Evolutionary conservation across 2,888 invertebrate genomes (phyloP).

Genomic region (Oeneis ivallda): DNA sequence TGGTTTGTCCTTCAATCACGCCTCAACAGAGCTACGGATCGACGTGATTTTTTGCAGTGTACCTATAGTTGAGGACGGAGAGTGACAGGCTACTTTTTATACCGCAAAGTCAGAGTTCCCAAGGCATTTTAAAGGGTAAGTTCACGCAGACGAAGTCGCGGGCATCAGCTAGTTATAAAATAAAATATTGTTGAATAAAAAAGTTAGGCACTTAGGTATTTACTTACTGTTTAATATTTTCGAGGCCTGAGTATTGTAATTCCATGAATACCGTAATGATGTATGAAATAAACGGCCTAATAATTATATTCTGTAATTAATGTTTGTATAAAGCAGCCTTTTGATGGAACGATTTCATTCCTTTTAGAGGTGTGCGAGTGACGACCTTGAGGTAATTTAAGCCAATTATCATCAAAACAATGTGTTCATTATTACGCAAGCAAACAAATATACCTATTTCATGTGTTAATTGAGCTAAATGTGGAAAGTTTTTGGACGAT

Average conservation of each 20-base stretch:
- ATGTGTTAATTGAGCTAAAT: constrained; percentile 15
- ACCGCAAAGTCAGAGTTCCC: no score
- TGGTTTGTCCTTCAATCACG: no score
- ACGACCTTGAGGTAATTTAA: constrained; percentile 54
- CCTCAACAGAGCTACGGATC: no score
- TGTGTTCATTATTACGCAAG: constrained; percentile 23
- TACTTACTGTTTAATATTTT: constrained; percentile 4
- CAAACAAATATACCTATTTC: constrained; percentile 9
- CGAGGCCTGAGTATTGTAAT: constrained; percentile 21
- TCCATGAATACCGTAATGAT: constrained; percentile 23
- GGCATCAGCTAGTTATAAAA: no score
- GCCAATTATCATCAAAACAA: constrained; percentile 49
- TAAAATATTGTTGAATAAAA: background rate
- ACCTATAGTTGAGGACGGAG: no score
- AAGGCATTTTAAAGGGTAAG: no score
- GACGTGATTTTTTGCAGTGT: no score
- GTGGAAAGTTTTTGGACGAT: constrained; percentile 12
- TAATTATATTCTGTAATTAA: background rate
- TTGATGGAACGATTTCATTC: constrained; percentile 55
- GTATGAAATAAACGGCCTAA: constrained; percentile 33
- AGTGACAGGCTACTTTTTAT: no score
- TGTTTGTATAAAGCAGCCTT: constrained; percentile 41
- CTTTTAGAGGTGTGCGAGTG: constrained; percentile 34
- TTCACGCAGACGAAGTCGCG: no score
- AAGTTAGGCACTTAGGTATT: no score